Base-by-base conservation (phyloP, 2,888 invertebrate genomes). In the Stenolophus ochropezus region DNA sequence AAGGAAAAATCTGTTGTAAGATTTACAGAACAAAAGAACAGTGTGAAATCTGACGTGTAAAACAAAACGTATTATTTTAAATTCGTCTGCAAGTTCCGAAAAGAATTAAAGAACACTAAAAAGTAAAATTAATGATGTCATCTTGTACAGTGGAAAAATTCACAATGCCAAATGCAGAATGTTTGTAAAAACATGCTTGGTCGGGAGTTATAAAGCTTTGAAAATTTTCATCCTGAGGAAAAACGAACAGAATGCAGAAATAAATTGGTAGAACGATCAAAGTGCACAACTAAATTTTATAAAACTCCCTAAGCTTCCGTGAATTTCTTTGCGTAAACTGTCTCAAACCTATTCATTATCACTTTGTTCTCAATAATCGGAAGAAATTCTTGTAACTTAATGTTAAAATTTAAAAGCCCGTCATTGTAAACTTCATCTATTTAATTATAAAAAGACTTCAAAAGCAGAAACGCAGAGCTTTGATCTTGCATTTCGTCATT, bases 161-260 rank as follows among this genome's bases (percentile, higher is more conserved):
- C 14, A 61, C 61, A 61, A 61, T 61, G 61, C 61, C 61, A 61
- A 11, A 23, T 61, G 61, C 61, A 61, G 61, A 61, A 61, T 61
- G 61, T 25, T 56, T 56, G 20, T 2, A 21, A 61, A 61, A 61
- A 61, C 61, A 25, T 61, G 23, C 61, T 23, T n/a, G 11, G 21
- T 61, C 61, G 2, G 11, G 21, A 61, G 23, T 61, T 61, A 21
- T 61, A 61, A 61, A 61, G 61, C 61, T 61, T 61, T 61, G 61
- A 61, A 61, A 61, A 61, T 61, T 61, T 61, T 61, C 23, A 61
- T 61, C 61, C 23, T 20, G 5, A 23, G 61, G 3, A 61, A 61
- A 61, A 61, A 61, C 23, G 61, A 61, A 61, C n/a, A 61, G 61
- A 61, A 61, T 21, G 6, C 16, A 20, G 23, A 61, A 61, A 61